A percentile compares a stretch with the other conserved stretches of the same genome.
These are phyloP conservation scores for Lepidocyrtinus sp. DNA, from an alignment of 2,888 invertebrate species.

Conservation along the genomic window DNA sequence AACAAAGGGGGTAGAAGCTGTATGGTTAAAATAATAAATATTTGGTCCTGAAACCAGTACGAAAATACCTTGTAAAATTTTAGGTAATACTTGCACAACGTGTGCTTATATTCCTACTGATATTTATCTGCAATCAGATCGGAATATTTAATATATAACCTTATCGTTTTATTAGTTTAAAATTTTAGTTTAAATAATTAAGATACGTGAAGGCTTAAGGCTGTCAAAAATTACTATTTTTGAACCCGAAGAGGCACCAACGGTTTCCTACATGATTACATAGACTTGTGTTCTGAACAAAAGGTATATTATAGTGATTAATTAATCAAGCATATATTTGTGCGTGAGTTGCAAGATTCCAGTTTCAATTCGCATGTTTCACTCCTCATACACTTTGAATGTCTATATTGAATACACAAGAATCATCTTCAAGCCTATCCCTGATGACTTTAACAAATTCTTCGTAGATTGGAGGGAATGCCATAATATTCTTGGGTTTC, in stretches of 20 bases:
- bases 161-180: neutral
- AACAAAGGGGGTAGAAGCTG: neutral
- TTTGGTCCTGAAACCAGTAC: constrained; percentile 11
- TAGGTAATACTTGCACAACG: neutral
- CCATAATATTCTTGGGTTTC: constrained; percentile 95
- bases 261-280: neutral
- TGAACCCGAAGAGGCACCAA: neutral
- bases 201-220: neutral
- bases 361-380: neutral
- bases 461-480: constrained; percentile 89
- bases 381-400: constrained; percentile 41
- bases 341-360: neutral
- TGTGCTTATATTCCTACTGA: neutral
- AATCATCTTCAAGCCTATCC: constrained; percentile 52
- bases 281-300: neutral
- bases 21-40: neutral
- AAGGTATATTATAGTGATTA: too few species aligned
- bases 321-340: neutral
- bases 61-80: constrained; percentile 9
- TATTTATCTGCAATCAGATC: neutral
- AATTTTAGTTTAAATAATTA: neutral
- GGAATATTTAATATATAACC: too few species aligned
- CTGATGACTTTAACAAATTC: constrained; percentile 85
- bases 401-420: constrained; percentile 57
- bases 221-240: neutral